Conservation (phyloP, 2,888 invertebrate genomes). For the Phorcus lineatus region DNA sequence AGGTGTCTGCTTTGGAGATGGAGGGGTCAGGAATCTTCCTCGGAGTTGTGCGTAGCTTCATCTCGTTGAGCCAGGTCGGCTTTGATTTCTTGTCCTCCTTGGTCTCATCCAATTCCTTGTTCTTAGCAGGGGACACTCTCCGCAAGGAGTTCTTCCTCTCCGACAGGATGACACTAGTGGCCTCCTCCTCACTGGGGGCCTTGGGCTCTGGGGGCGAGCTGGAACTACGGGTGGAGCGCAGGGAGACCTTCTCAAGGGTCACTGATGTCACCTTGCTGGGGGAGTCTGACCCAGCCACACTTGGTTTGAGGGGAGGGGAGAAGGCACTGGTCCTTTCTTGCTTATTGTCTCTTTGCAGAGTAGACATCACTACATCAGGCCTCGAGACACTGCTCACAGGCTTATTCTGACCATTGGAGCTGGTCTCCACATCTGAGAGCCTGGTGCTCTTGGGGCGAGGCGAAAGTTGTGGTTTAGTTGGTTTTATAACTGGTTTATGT, state of each 20-base stretch:
- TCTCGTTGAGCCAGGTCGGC: neutral
- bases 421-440: neutral
- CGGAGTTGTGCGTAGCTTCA: neutral
- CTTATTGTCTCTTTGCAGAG: neutral
- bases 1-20: neutral
- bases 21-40: neutral
- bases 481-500: neutral
- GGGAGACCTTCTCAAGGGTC: neutral
- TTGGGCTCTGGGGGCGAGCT: neutral
- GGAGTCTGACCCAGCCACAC: neutral
- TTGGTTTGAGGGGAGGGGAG: neutral
- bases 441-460: neutral
- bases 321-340: neutral
- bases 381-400: neutral
- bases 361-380: too few relatives aligned
- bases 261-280: neutral
- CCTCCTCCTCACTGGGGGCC: neutral
- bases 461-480: neutral
- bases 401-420: neutral
- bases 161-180: neutral
- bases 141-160: slow-evolving; percentile 18
- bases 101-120: neutral
- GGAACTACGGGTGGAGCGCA: neutral
- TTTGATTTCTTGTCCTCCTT: neutral
- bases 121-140: slow-evolving; percentile 1